phyloP scores from a whole-genome alignment of 2,888 invertebrate species.

The Dasysyrphus albostriatus region DNA sequence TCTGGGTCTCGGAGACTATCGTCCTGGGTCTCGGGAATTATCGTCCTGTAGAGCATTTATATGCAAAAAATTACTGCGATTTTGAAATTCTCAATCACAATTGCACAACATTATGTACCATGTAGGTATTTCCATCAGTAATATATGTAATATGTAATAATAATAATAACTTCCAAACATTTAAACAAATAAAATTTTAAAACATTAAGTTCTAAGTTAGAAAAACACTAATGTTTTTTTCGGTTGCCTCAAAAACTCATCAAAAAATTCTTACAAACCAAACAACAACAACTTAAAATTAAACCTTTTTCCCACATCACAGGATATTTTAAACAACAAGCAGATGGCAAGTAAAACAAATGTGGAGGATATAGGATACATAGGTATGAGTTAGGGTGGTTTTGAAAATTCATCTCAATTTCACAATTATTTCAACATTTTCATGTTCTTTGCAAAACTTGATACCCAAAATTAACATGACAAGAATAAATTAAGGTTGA shows the following conservation, averaged over 20 bases:
- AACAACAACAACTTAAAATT: slow-evolving; percentile 15
- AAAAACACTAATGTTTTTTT: not conserved
- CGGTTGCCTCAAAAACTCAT: not conserved
- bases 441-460: slow-evolving; percentile 3
- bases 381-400: not conserved
- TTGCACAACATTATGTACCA: too few relatives aligned
- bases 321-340: slow-evolving; percentile 32
- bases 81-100: too few relatives aligned
- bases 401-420: slow-evolving; percentile 6
- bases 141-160: too few relatives aligned
- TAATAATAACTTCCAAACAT: not conserved
- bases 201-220: not conserved
- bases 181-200: not conserved
- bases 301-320: slow-evolving; percentile 7
- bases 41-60: too few relatives aligned
- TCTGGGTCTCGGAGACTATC: too few relatives aligned
- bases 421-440: slow-evolving; percentile 44
- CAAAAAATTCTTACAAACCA: slow-evolving; percentile 3
- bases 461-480: slow-evolving; percentile 46
- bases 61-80: too few relatives aligned
- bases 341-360: not conserved
- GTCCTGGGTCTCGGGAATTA: too few relatives aligned
- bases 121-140: too few relatives aligned
- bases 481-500: slow-evolving; percentile 46
- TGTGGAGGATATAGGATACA: too few relatives aligned